Base-by-base conservation (phyloP, 2,797 vertebrate species). In the Florisuga fusca region DNA sequence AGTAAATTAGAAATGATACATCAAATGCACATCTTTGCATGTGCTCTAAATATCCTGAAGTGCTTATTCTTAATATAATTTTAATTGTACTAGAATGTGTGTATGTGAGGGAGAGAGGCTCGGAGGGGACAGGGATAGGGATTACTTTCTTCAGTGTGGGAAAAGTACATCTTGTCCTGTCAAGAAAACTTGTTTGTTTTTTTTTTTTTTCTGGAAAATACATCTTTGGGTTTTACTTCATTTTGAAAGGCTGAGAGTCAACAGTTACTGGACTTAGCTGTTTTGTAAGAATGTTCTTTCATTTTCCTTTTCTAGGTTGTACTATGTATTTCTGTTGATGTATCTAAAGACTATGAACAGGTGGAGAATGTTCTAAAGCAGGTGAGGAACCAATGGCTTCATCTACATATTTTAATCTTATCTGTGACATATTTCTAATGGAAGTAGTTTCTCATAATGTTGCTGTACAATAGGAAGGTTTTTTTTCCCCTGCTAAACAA, bases 281-380 rank as follows among this genome's bases (percentile, higher is more conserved):
- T 74, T n/a, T 73, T 75, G 27, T 72, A 57, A 84, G 71, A 89
- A 53, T 26, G 4, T 69, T 50, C 34, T 78, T 90, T 91, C 7
- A 4, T 31, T 84, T 94, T 63, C 50, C 14, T 90, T 82, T 91
- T 61, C 69, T 95, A 99, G 99, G 99, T 99, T 86, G 99, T 99
- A 75, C 98, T 99, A 4, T 99, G 99, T 96, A 99, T 99, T 97
- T 99, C 99, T 8, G 99, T 99, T 57, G 99, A 99, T 92, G 98
- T 99, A 34, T 99, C 99, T 46, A 99, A 99, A 97, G 99, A 99
- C 89, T 99, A 99, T 1, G 98, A 98, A 92, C 98, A 99, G 94
- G 99, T 99, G 93, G 99, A 99, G 96, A 99, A 98, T 55, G 99
- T 99, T 94, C 98, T 99, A 64, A 99, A 99, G 97, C 99, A 99